phyloP scores from a whole-genome alignment of 2,888 invertebrate species.

The Achlya flavicornis region DNA sequence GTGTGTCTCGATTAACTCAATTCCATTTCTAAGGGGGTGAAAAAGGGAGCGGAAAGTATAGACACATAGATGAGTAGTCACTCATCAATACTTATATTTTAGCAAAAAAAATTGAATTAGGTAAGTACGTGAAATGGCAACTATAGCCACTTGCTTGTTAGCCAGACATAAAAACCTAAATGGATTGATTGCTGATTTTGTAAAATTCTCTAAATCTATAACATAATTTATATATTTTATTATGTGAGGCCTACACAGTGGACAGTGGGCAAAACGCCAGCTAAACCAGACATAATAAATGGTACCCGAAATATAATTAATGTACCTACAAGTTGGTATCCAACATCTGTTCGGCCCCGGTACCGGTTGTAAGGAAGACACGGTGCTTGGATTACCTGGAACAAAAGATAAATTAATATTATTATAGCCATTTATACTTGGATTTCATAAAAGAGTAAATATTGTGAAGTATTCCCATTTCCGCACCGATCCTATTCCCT shows the following conservation, averaged over 20 bases:
- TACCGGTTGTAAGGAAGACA: slow-evolving; percentile 14
- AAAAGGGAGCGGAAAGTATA: too few species aligned
- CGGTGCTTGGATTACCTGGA: slow-evolving; percentile 46
- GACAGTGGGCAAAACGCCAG: slow-evolving; percentile 62
- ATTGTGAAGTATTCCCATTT: too few species aligned
- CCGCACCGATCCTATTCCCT: too few species aligned
- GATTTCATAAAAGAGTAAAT: background rate
- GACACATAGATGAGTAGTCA: too few species aligned
- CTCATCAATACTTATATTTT: too few species aligned
- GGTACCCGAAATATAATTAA: slow-evolving; percentile 50
- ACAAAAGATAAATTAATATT: slow-evolving; percentile 39
- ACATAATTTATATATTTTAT: background rate
- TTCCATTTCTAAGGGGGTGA: too few species aligned
- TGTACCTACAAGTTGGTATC: slow-evolving; percentile 30
- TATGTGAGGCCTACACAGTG: slow-evolving; percentile 16
- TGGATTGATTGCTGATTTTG: too few species aligned
- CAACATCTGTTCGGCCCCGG: slow-evolving; percentile 16
- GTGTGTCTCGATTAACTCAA: too few species aligned
- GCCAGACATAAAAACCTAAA: too few species aligned
- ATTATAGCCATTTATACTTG: background rate
- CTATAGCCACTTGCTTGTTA: too few species aligned
- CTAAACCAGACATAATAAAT: slow-evolving; percentile 59
- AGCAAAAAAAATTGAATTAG: too few species aligned
- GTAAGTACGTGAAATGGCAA: too few species aligned
- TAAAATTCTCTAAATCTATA: background rate